These are phyloP conservation scores for Apocheima hispidaria DNA, from an alignment of 2,888 invertebrate species.

Conservation along the genomic window DNA sequence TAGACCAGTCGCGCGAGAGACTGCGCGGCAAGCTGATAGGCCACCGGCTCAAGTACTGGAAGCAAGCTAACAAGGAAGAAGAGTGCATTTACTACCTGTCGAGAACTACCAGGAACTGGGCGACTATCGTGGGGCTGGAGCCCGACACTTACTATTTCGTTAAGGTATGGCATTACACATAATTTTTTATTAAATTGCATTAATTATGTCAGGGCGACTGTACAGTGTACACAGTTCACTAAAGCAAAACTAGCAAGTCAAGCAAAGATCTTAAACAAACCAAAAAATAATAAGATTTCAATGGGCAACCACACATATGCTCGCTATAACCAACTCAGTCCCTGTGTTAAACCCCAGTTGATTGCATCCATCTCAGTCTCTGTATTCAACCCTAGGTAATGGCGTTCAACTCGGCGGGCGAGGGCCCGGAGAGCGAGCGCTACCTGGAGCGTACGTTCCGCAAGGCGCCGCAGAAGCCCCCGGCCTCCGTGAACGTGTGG, in stretches of 20 bases:
- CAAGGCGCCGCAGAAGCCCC: conserved; percentile 97
- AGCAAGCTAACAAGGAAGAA: conserved; percentile 90
- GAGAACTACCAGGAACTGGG: conserved; percentile 93
- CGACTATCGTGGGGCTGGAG: conserved; percentile 96
- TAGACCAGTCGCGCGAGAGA: conserved; percentile 93
- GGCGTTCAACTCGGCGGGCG: conserved; percentile 98
- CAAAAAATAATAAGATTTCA: too few relatives aligned
- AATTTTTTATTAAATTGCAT: background rate
- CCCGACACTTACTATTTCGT: conserved; percentile 97
- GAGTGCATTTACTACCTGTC: conserved; percentile 94
- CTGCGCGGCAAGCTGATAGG: conserved; percentile 96
- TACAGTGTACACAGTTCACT: too few relatives aligned
- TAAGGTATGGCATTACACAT: conserved; percentile 83
- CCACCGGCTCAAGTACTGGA: conserved; percentile 97
- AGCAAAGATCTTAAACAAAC: too few relatives aligned
- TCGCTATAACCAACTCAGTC: too few relatives aligned
- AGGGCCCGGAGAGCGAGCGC: conserved; percentile 97
- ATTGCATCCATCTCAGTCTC: too few relatives aligned
- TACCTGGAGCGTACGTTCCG: conserved; percentile 94
- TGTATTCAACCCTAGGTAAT: conserved; percentile 87
- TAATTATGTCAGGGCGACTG: too few relatives aligned
- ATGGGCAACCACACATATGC: too few relatives aligned
- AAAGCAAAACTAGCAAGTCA: too few relatives aligned
- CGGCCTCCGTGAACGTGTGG: conserved; percentile 95
- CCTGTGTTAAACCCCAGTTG: too few relatives aligned